Evolutionary conservation across 2,888 invertebrate species (phyloP).

Genomic region (Cryptocephalus moraei): DNA sequence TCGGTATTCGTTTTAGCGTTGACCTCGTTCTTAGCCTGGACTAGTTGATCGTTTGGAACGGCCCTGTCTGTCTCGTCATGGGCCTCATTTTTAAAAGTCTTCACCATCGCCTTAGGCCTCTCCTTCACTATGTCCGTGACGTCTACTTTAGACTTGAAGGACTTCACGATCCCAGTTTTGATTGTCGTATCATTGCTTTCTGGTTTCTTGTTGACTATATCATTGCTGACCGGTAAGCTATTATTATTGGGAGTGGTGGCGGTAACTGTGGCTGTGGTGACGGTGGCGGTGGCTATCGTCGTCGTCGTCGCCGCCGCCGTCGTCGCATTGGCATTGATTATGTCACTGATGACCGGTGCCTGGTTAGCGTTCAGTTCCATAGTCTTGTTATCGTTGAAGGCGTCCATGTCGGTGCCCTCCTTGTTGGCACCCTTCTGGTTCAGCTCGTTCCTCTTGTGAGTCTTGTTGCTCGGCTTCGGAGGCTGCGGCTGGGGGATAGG

Average conservation of each 20-base stretch:
- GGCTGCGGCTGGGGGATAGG: conserved; percentile 34
- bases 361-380: conserved; percentile 9
- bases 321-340: conserved; percentile 10
- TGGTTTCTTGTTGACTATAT: conserved; percentile 6
- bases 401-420: conserved; percentile 52
- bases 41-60: conserved; percentile 29
- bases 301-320: conserved; percentile 1
- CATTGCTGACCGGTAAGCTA: conserved; percentile 2
- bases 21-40: conserved; percentile 34
- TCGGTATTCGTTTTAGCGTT: conserved; percentile 27
- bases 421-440: conserved; percentile 48
- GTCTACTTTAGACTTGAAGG: conserved; percentile 16
- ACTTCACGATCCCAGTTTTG: conserved; percentile 8
- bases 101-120: conserved; percentile 26
- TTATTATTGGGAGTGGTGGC: not conserved
- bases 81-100: conserved; percentile 12
- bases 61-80: conserved; percentile 32
- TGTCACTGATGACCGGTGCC: conserved; percentile 6
- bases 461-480: conserved; percentile 41
- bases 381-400: conserved; percentile 37
- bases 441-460: conserved; percentile 43
- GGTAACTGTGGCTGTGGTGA: conserved; percentile 2
- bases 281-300: not conserved
- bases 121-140: conserved; percentile 35
- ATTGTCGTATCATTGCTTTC: conserved; percentile 12